phyloP scores from a whole-genome alignment of 2,888 invertebrate species.

The Idaea straminata region DNA sequence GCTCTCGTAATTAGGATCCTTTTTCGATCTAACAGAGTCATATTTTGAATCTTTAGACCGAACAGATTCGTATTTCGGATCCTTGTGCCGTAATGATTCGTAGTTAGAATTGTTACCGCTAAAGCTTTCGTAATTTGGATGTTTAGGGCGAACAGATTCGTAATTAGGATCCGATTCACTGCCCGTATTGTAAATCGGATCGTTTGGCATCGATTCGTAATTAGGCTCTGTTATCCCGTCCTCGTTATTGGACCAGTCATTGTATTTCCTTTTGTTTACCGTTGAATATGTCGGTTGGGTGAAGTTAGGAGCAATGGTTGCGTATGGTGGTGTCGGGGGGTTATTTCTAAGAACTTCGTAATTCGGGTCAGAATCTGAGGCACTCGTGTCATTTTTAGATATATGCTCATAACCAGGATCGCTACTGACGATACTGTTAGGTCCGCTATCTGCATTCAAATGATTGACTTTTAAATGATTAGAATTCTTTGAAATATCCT shows the following conservation, averaged over 20 bases:
- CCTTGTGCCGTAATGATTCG: conserved; percentile 82
- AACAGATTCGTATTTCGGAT: conserved; percentile 81
- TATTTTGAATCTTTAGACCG: conserved; percentile 84
- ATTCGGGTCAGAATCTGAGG: conserved; percentile 86
- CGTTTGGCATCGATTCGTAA: conserved; percentile 87
- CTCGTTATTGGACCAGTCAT: conserved; percentile 77
- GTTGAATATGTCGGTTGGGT: conserved; percentile 78
- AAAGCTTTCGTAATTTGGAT: conserved; percentile 86
- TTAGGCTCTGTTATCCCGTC: conserved; percentile 84
- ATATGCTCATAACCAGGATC: conserved; percentile 89
- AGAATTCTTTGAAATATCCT: conserved; percentile 56
- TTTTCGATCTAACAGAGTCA: conserved; percentile 82
- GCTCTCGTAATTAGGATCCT: conserved; percentile 90
- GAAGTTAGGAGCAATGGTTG: conserved; percentile 68
- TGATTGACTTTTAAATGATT: conserved; percentile 57
- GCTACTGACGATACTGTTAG: conserved; percentile 80
- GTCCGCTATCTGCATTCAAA: conserved; percentile 72
- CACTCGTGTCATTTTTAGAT: conserved; percentile 65
- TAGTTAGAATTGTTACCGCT: conserved; percentile 84
- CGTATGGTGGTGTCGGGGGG: conserved; percentile 72
- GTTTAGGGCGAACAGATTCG: conserved; percentile 83
- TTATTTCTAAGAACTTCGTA: conserved; percentile 87
- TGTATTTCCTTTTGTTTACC: conserved; percentile 77
- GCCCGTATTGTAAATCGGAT: conserved; percentile 82
- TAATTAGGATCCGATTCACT: conserved; percentile 88